Evolutionary conservation across 1,140 invertebrate species (phyloP).

Genomic region (Aphidius gifuensis): DNA sequence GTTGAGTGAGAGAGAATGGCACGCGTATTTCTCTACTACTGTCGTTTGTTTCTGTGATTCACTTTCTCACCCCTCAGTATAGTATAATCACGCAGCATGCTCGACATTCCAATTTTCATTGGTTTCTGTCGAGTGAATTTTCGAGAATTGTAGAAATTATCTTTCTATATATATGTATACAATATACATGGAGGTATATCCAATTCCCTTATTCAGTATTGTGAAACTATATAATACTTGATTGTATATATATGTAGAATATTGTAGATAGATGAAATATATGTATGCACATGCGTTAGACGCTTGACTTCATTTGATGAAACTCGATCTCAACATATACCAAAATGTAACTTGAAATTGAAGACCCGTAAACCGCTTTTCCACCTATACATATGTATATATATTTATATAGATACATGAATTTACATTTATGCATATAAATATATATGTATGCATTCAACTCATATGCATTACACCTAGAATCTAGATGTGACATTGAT

Average conservation of each 20-base stretch:
- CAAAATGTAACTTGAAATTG: too few species aligned
- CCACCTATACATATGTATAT: too few species aligned
- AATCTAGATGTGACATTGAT: slow-evolving; percentile 35
- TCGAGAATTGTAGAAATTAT: slow-evolving; percentile 1
- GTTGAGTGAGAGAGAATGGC: slow-evolving; percentile 18
- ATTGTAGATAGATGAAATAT: not conserved
- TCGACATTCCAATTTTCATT: slow-evolving; percentile 33
- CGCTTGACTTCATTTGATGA: too few species aligned
- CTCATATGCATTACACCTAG: not conserved
- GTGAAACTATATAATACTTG: too few species aligned
- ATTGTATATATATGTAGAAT: too few species aligned
- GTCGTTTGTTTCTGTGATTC: not conserved
- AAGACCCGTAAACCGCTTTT: not conserved
- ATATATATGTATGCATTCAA: not conserved
- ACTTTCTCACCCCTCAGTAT: slow-evolving; percentile 16
- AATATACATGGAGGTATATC: too few species aligned
- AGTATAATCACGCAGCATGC: slow-evolving; percentile 27
- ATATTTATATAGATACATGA: too few species aligned
- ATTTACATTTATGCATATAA: not conserved
- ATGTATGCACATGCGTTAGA: not conserved
- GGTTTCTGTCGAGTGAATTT: slow-evolving; percentile 22
- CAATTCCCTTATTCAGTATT: too few species aligned
- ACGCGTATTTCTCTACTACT: slow-evolving; percentile 6
- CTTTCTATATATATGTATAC: not conserved
- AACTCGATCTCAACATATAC: too few species aligned